Base-by-base conservation (phyloP, 2,888 invertebrate genomes). In the Drosophila cracens region DNA sequence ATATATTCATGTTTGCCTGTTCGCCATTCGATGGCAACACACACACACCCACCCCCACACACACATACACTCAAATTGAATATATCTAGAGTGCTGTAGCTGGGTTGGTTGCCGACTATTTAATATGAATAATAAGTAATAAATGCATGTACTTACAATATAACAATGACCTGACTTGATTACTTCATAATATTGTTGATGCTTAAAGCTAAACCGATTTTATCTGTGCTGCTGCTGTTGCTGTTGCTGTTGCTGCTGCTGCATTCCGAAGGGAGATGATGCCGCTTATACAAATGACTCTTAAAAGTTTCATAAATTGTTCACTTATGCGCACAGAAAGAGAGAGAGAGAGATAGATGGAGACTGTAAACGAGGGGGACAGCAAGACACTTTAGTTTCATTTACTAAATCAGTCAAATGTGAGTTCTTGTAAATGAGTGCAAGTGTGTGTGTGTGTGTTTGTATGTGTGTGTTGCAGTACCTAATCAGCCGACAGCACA, bases 221-320 rank as follows among this genome's bases (percentile, higher is more conserved):
- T 34, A 59, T 31, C 46, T 59, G 60, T 49, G 43, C 43, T 43
- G 11, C 4, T 49, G 43, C 43, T 43, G 21, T 6, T 43, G n/a
- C 10, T 10, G 21, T 48, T 48, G 18, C 4, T 10, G 21, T 48
- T 48, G 18, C 40, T 38, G 53, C 27, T 31, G 33, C 33, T 38
- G 53, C 31, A 68, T 34, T 68, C 69, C 69, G 33, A 10, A 25
- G 69, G 69, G 56, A 68, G 25, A n/a, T 0, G 48, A 33, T 36
- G 29, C 40, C 16, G 18, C 16, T 1, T 8, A 25, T 16, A 2
- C 4, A 16, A 49, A 43, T 27, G 40, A 29, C 58, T 76, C 67
- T 65, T 71, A 71, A 80, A 80, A 71, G 76, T 68, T 72, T 76
- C 64, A 79, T 85, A 85, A 83, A 87, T 79, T 80, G 76, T 76